Base-by-base conservation (phyloP, 2,113 vertebrate species). In the Poecile atricapillus region DNA sequence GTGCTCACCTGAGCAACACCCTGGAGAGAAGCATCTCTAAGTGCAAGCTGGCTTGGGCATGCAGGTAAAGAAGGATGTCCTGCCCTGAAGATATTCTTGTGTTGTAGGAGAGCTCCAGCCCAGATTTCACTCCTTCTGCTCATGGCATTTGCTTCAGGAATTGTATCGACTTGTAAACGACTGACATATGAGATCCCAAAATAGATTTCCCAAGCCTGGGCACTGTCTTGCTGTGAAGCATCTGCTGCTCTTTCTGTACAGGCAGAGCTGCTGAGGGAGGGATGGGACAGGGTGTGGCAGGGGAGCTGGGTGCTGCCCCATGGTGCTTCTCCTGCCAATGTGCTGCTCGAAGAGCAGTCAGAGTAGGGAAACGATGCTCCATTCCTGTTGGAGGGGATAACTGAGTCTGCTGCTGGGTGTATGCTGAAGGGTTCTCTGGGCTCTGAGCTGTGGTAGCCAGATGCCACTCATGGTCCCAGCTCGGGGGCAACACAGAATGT, bases 201-300 rank as follows among this genome's bases (percentile, higher is more conserved):
- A 91, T 65, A 93, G 70, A 30, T 27, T 78, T 71, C 58, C 62
- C 0, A 0, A 87, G 65, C 53, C 49, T 52, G 0, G 2, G 62
- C 1, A 5, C 68, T 65, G 60, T 5, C 44, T 81, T 58, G 58
- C 59, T 1, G 4, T 1, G 19, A 82, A 75, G 78, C 70, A 49
- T 87, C 78, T 95, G 93, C 62, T 89, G 30, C 0, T 5, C 43
- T 43, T 55, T 70, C 80, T 2, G 2, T 21, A 12, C 0, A 39
- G 22, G 39, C 31, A 74, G 77, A 83, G 69, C 83, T 23, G 84
- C 68, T 71, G 2, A 68, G 62, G 1, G 43, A 56, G 77, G 52
- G 60, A 31, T 2, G 0, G 47, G 30, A 2, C 2, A 7, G 13
- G 23, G 43, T 6, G 8, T 18, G 35, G 7, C 0, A 13, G 81